Base-by-base conservation (phyloP, 2,888 invertebrate genomes). In the Sinopyrophorus schimmeli region DNA sequence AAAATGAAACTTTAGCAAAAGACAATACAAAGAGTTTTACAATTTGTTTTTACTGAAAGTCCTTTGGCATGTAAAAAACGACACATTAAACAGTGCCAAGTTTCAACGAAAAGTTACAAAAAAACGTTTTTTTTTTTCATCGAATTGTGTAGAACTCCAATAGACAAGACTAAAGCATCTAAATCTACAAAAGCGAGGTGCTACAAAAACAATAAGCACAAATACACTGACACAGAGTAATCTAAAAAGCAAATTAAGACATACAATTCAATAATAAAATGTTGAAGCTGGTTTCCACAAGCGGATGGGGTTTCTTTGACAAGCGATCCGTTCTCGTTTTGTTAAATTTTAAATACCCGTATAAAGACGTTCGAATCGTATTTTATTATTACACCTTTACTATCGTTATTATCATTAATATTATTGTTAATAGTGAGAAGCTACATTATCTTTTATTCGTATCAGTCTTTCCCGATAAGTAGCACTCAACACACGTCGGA, bases 401-500 rank as follows among this genome's bases (percentile, higher is more conserved):
- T n/a, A n/a, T n/a, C n/a, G n/a, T n/a, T n/a, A n/a, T n/a, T n/a
- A n/a, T n/a, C n/a, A n/a, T n/a, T n/a, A n/a, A n/a, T n/a, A n/a
- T n/a, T n/a, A n/a, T n/a, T n/a, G n/a, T n/a, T n/a, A n/a, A n/a
- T n/a, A n/a, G n/a, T n/a, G n/a, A n/a, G n/a, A n/a, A n/a, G 39
- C 10, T 14, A 24, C 70, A 72, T 70, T 73, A 70, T 72, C 69
- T 71, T 47, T 70, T 71, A n/a, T n/a, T n/a, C n/a, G n/a, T n/a
- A 26, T 73, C 72, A 11, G 62, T 76, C 66, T 82, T 82, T 43
- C 79, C 79, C 47, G 84, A 83, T 27, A 86, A 78, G 71, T 86
- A 80, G 66, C 86, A 87, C 65, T 86, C 85, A 60, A 86, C 84
- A 73, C 86, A 87, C 15, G 85, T 84, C 31, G 84, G 83, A 47